Percentiles rank a stretch among this genome's conserved stretches.
Conservation (phyloP, 2,113 vertebrate genomes). For the Trematocara marginatum region DNA sequence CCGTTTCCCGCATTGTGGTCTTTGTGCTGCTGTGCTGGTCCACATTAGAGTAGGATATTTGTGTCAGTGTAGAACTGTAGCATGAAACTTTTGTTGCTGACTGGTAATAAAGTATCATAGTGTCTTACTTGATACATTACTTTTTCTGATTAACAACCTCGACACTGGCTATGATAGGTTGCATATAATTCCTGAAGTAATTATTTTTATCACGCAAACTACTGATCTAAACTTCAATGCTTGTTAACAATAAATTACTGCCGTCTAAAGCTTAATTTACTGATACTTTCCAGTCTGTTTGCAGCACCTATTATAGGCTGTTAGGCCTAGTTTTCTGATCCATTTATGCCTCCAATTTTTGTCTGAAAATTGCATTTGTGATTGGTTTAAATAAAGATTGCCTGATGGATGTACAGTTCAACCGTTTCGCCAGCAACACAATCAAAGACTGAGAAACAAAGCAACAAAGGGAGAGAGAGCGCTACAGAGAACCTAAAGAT, state of each 20-base stretch:
- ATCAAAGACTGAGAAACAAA: background rate
- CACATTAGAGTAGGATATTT: background rate
- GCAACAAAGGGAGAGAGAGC: background rate
- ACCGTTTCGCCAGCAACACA: background rate
- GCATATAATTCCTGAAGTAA: background rate
- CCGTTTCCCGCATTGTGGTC: background rate
- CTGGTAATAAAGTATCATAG: background rate
- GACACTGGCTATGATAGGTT: background rate
- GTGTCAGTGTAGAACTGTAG: background rate
- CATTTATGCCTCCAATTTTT: background rate
- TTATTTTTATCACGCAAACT: background rate
- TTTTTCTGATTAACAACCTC: background rate
- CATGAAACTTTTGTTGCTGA: background rate
- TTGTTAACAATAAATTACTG: background rate
- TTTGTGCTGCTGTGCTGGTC: background rate
- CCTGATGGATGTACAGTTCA: background rate
- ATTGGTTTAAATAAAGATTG: background rate
- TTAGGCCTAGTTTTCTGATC: background rate
- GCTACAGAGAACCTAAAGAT: slow-evolving; percentile 3
- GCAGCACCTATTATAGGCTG: background rate
- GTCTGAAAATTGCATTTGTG: background rate
- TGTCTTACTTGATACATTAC: background rate
- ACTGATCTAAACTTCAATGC: background rate
- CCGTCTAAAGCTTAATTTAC: background rate
- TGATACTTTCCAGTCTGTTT: background rate